Conservation (phyloP, 2,113 vertebrate species). For the Promerops cafer region DNA sequence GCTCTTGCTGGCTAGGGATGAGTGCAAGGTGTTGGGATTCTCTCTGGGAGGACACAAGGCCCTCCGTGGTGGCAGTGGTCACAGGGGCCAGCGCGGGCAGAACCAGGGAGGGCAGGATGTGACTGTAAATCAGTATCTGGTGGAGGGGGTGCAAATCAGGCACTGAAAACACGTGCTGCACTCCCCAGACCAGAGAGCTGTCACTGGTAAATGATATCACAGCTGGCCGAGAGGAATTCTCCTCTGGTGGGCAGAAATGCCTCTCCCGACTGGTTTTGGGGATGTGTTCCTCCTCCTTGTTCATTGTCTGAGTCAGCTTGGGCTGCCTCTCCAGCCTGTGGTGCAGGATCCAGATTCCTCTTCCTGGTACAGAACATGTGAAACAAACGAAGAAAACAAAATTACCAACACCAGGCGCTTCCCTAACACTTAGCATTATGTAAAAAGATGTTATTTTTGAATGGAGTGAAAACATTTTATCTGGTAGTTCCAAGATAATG, state of each 20-base stretch:
- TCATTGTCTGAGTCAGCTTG: neutral
- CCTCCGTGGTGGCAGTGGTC: neutral
- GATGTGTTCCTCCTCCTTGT: neutral
- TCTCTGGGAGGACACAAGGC: neutral
- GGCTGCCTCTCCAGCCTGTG: neutral
- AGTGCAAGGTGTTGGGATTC: neutral
- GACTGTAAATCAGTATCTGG: neutral
- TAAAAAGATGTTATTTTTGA: neutral
- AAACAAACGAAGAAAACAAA: neutral
- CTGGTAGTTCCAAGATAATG: neutral
- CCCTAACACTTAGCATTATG: neutral
- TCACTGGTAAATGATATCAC: slow-evolving; percentile 1
- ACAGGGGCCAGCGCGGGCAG: neutral
- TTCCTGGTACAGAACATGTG: neutral
- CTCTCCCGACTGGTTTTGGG: neutral
- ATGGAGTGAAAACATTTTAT: neutral
- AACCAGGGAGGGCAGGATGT: neutral
- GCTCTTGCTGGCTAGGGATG: neutral
- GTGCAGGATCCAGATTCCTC: neutral
- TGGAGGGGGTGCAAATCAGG: neutral
- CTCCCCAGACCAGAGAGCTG: neutral
- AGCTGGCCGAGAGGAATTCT: slow-evolving; percentile 27
- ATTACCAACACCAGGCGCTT: neutral
- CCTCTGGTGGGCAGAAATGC: slow-evolving; percentile 34
- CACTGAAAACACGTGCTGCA: neutral